Evolutionary conservation across 1,140 invertebrate species (phyloP).

Genomic region (Dermatophagoides farinae): DNA sequence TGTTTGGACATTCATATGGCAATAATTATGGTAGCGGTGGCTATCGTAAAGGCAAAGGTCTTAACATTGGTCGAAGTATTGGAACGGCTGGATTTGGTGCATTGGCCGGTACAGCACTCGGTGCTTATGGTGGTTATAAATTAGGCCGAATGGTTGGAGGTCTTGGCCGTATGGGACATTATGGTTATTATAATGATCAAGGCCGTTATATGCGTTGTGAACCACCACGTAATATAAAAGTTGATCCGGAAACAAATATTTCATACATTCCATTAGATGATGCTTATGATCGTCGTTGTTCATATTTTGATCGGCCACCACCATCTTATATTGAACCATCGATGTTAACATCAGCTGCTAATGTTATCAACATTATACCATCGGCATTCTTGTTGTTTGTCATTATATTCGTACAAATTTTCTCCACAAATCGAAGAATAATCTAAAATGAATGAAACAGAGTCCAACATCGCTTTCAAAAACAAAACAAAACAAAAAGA

Average conservation of each 20-base stretch:
- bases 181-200: slow-evolving; percentile 6
- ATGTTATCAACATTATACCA: no score
- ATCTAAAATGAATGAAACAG: no score
- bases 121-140: slow-evolving; percentile 11
- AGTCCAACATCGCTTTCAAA: no score
- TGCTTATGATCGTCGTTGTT: background rate
- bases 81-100: slow-evolving; percentile 1
- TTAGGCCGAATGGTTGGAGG: slow-evolving; percentile 6
- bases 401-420: no score
- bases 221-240: background rate
- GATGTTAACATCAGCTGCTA: no score
- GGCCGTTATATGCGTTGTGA: slow-evolving; percentile 1
- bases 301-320: slow-evolving; percentile 6
- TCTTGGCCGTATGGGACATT: slow-evolving; percentile 1
- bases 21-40: background rate
- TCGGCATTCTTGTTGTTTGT: no score
- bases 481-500: no score
- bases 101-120: slow-evolving; percentile 1
- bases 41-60: background rate
- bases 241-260: slow-evolving; percentile 6
- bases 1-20: no score
- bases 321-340: background rate
- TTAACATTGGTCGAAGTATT: background rate
- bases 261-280: slow-evolving; percentile 3
- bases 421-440: no score